phyloP scores from a whole-genome alignment of 2,797 vertebrate species.

The Ptychobarbus kaznakovi region DNA sequence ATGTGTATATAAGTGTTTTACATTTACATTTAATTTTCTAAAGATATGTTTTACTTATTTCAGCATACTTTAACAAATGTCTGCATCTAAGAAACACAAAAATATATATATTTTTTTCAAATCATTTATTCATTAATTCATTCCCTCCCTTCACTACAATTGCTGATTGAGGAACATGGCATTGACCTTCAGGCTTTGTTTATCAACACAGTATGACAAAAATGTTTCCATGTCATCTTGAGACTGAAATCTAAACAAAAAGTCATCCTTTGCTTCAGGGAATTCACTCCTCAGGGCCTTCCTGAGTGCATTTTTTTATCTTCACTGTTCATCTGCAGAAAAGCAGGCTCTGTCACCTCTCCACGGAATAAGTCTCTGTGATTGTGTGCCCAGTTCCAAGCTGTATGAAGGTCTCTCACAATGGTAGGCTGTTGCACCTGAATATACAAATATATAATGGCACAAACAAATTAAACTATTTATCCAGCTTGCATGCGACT shows the following conservation, averaged over 20 bases:
- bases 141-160: neutral
- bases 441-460: too few species aligned
- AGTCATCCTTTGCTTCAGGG: neutral
- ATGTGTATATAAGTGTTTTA: neutral
- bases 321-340: neutral
- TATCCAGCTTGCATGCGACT: too few species aligned
- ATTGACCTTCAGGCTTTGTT: neutral
- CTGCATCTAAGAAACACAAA: neutral
- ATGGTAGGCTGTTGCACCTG: too few species aligned
- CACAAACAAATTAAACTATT: too few species aligned
- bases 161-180: neutral
- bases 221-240: neutral
- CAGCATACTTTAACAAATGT: conserved; percentile 2
- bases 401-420: too few species aligned
- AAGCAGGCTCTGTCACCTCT: too few species aligned
- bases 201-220: neutral
- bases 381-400: too few species aligned
- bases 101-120: too few species aligned
- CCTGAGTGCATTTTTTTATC: neutral
- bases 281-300: neutral
- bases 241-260: neutral
- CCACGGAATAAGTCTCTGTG: too few species aligned
- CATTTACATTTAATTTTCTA: conserved; percentile 1
- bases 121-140: neutral
- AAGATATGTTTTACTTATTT: neutral